Base-by-base conservation (phyloP, 2,888 invertebrate genomes). In the Drosophila neutralis region DNA sequence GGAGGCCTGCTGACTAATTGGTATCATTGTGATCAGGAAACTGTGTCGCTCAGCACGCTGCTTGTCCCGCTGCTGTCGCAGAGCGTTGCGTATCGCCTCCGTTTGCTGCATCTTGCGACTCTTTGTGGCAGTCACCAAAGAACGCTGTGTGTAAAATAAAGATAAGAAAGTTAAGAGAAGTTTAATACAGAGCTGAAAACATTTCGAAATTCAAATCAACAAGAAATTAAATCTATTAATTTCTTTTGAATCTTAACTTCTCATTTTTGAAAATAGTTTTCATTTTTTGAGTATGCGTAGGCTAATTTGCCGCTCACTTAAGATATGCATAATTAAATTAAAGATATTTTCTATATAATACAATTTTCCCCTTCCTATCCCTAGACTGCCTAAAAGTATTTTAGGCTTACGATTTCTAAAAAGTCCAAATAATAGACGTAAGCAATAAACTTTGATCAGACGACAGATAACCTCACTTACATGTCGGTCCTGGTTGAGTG, bases 81-180 rank as follows among this genome's bases (percentile, higher is more conserved):
- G 94, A 1, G 99, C 99, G 93, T 96, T 95, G 89, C 98, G 97
- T 67, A 99, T 98, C 70, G 99, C 95, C 93, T 99, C 99, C 27
- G 99, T 99, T 93, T 99, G 99, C 92, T 99, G 99, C 92, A 99
- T 99, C 92, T 99, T 98, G 27, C 99, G 95, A 0, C 99, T 99
- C 92, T 99, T 98, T 0, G 99, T 99, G 13, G 99, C 99, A 33
- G 99, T 99, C 54, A 99, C 99, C 87, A 99, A 93, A 8, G 98
- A 98, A 76, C 98, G 95, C 97, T 98, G 93, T 27, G 21, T 36
- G 1, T 6, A 36, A 36, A 92, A 33, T 10, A 91, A 21, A 15
- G 4, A 35, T 21, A n/a, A 4, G 2, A 18, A 49, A 49, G 4
- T 49, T 49, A 4, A 45, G 7, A 13, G 0, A 21, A 45, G 13